Evolutionary conservation across 2,888 invertebrate genomes (phyloP).

Genomic region (Heteropelma amictum): DNA sequence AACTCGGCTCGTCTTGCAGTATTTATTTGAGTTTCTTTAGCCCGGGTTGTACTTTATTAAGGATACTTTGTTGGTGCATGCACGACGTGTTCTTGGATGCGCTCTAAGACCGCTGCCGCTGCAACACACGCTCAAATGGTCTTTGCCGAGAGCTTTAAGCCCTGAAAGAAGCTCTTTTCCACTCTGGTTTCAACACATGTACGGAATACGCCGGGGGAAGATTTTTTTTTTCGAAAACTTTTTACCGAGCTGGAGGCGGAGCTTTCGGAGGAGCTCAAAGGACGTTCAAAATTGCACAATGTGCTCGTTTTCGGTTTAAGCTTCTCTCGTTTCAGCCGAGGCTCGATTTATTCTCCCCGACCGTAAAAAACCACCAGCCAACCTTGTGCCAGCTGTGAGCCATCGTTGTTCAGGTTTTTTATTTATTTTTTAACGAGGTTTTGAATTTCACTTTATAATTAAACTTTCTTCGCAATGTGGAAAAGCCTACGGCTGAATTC

Average conservation of each 20-base stretch:
- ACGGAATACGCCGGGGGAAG: background rate
- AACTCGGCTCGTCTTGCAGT: conserved; percentile 9
- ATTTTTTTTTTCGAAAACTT: conserved; percentile 15
- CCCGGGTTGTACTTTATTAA: conserved; percentile 22
- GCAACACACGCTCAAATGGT: conserved; percentile 2
- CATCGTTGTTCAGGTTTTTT: background rate
- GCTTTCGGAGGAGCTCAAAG: conserved; percentile 41
- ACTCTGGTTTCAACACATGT: background rate
- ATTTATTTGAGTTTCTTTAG: conserved; percentile 32
- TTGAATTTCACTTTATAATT: too few relatives aligned
- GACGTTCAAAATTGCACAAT: conserved; percentile 12
- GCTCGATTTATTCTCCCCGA: background rate
- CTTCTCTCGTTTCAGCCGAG: background rate
- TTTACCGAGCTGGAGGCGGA: conserved; percentile 7
- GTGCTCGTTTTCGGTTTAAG: background rate
- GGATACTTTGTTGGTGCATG: conserved; percentile 5
- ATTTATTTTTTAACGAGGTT: background rate
- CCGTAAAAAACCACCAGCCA: background rate
- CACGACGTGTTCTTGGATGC: conserved; percentile 19
- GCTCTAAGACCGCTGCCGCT: background rate
- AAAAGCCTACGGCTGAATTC: too few relatives aligned
- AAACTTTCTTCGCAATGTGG: too few relatives aligned
- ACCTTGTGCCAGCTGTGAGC: background rate
- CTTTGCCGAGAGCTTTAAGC: conserved; percentile 13
- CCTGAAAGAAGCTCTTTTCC: conserved; percentile 38